Conservation (phyloP, 1,140 invertebrate species). For the Papilio helenus region DNA sequence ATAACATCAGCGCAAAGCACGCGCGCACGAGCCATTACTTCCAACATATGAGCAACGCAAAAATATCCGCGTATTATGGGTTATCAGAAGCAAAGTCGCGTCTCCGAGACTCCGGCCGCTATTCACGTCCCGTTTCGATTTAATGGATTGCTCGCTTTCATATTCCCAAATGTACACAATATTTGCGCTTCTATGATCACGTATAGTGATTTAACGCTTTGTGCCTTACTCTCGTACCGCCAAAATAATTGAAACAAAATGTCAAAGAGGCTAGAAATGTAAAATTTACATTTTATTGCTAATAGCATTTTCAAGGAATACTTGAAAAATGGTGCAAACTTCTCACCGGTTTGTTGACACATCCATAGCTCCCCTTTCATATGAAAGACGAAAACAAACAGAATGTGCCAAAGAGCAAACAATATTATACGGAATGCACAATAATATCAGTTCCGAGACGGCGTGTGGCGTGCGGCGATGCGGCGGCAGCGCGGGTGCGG, state of each 20-base stretch:
- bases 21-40: slow-evolving; percentile 77
- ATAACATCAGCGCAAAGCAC: slow-evolving; percentile 50
- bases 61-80: slow-evolving; percentile 82
- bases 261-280: slow-evolving; percentile 41
- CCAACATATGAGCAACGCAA: slow-evolving; percentile 82
- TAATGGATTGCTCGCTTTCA: slow-evolving; percentile 81
- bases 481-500: slow-evolving; percentile 41
- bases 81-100: slow-evolving; percentile 78
- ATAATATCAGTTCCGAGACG: slow-evolving; percentile 81
- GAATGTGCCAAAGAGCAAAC: slow-evolving; percentile 83
- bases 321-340: slow-evolving; percentile 62
- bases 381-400: slow-evolving; percentile 82
- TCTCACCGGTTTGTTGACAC: slow-evolving; percentile 77
- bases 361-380: slow-evolving; percentile 80
- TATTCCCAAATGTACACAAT: slow-evolving; percentile 69
- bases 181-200: slow-evolving; percentile 71
- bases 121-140: slow-evolving; percentile 65
- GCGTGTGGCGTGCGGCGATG: slow-evolving; percentile 48
- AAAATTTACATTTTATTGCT: slow-evolving; percentile 51
- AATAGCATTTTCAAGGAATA: slow-evolving; percentile 67
- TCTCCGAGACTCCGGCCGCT: slow-evolving; percentile 65
- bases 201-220: slow-evolving; percentile 61
- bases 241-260: slow-evolving; percentile 55
- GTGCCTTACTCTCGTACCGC: slow-evolving; percentile 45
- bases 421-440: slow-evolving; percentile 83